Evolutionary conservation across 2,113 vertebrate genomes (phyloP).

Genomic region (Caranx ignobilis): DNA sequence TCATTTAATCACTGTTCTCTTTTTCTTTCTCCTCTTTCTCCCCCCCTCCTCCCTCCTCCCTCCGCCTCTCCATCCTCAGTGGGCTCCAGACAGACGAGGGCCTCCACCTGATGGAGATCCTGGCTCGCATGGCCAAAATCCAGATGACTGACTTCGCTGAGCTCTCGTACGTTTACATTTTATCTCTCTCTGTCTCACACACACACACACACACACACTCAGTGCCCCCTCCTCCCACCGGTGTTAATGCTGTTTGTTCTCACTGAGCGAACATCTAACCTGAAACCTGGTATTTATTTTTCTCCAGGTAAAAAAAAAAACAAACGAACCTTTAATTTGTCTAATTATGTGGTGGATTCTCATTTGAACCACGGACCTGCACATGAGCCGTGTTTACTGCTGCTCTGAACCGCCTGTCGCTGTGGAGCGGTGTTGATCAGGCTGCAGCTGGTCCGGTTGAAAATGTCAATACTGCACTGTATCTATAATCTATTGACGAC

Average conservation of each 20-base stretch:
- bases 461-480: neutral
- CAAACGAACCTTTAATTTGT: neutral
- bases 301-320: neutral
- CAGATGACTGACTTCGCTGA: constrained; percentile 88
- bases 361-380: neutral
- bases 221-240: neutral
- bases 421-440: neutral
- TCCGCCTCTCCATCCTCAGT: constrained; percentile 77
- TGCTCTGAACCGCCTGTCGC: neutral
- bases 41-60: neutral
- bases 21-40: neutral
- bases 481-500: constrained; percentile 1
- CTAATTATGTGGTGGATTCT: neutral
- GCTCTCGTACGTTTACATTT: constrained; percentile 86
- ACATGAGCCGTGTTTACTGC: neutral
- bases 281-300: neutral
- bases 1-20: neutral
- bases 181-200: neutral
- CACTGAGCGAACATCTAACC: neutral
- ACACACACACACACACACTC: neutral
- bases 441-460: constrained; percentile 17
- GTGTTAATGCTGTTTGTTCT: neutral
- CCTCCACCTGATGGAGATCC: constrained; percentile 87
- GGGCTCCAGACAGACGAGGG: constrained; percentile 90
- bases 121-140: constrained; percentile 87